phyloP scores from a whole-genome alignment of 2,113 vertebrate species.

The Oenanthe oenanthe region DNA sequence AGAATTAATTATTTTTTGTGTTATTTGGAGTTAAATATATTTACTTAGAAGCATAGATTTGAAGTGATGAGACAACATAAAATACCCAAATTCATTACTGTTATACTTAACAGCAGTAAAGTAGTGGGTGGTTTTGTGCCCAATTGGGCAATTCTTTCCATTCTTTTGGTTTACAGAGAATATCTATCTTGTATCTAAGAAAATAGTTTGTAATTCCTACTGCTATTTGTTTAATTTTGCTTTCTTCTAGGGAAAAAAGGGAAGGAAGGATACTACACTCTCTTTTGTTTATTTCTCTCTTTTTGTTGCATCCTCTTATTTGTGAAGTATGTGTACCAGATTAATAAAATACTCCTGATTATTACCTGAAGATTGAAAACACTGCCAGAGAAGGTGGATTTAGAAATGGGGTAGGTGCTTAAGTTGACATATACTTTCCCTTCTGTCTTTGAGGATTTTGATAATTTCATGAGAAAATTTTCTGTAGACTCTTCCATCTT shows the following conservation, averaged over 20 bases:
- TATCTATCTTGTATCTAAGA: background rate
- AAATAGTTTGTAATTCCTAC: background rate
- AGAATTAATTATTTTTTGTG: background rate
- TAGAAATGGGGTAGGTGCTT: background rate
- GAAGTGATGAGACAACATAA: background rate
- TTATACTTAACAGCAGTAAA: background rate
- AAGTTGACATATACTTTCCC: background rate
- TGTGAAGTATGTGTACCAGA: background rate
- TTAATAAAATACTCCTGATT: background rate
- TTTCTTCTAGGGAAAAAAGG: background rate
- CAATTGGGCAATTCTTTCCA: background rate
- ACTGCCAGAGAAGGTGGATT: background rate
- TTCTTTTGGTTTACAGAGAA: background rate
- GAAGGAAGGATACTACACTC: background rate
- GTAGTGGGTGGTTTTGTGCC: background rate
- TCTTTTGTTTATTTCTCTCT: background rate
- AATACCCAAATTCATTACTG: background rate
- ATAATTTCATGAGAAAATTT: background rate
- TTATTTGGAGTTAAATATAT: background rate
- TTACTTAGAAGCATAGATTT: background rate
- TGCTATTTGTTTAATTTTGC: background rate
- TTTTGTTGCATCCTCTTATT: background rate
- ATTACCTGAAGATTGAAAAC: background rate
- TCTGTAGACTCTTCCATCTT: background rate
- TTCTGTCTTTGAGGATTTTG: background rate